Base-by-base conservation (phyloP, 1,140 invertebrate genomes). In the Caligus rogercresseyi region DNA sequence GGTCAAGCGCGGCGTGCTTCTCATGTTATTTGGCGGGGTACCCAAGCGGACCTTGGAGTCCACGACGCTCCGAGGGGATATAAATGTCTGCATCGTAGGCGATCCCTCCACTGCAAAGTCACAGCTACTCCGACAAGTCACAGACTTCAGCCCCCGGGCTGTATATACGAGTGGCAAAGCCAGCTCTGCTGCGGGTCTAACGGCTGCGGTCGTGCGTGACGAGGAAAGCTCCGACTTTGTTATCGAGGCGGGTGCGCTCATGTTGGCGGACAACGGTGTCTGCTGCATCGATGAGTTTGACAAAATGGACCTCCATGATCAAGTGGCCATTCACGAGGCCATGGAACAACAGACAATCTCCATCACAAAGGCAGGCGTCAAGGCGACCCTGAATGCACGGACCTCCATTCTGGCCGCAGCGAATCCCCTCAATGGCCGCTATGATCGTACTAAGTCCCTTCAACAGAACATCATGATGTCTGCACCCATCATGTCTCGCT, bases 301-400 rank as follows among this genome's bases (percentile, higher is more conserved):
- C 71, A 98, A 99, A 78, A 99, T 99, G 96, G 95, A 98, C 73
- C 79, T 80, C 0, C 82, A 83, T 64, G 95, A 99, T 79, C 94
- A 98, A 74, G 93, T 98, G 3, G 95, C 96, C 23, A 98, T 97
- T 71, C 95, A 99, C 74, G 96, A 99, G 78, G 96, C 95, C 54
- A 99, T 99, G 96, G 96, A 99, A 80, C 96, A 99, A 71, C 96
- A 99, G 75, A 98, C 95, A 0, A 98, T 99, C 70, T 96, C 93
- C 1, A 83, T 99, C 59, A 94, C 96, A 0, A 98, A 98, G 76
- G 95, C 96, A 61, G 95, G 95, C 54, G 90, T 99, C 0, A 82
- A 92, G 71, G 91, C 96, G 0, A 98, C 95, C 0, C 75, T 99
- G 15, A 98, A 98, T 77, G 96, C 96, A 0, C 77, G 94, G 57